phyloP scores from a whole-genome alignment of 2,113 vertebrate genomes.

The Pavo muticus region DNA sequence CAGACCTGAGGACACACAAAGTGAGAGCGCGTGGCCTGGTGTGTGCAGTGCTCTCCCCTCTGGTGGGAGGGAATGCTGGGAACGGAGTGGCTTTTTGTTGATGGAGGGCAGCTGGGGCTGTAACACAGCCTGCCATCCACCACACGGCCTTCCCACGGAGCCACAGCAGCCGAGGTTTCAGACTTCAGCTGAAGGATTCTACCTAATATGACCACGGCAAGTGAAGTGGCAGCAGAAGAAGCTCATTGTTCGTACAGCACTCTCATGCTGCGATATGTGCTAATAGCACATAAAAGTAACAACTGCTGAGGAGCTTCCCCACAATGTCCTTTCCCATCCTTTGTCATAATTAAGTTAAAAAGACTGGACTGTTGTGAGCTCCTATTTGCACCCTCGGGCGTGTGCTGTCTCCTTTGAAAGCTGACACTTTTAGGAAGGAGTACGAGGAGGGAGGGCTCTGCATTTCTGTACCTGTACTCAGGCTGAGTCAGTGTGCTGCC shows the following conservation, averaged over 20 bases:
- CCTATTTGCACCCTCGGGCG: background rate
- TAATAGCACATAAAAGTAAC: constrained; percentile 8
- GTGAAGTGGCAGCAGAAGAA: background rate
- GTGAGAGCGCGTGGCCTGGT: background rate
- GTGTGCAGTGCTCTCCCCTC: background rate
- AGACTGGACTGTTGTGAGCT: background rate
- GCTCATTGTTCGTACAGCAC: background rate
- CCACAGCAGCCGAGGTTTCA: background rate
- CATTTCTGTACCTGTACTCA: background rate
- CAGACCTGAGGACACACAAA: background rate
- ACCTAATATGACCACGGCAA: background rate
- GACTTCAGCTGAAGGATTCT: background rate
- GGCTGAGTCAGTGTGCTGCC: background rate
- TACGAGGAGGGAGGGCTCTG: background rate
- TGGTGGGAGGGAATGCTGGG: background rate
- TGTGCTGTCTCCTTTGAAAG: constrained; percentile 5
- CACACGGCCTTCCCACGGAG: background rate
- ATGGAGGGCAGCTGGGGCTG: background rate
- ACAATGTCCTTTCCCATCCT: constrained; percentile 17
- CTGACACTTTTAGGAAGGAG: background rate
- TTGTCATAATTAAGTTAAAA: constrained; percentile 38
- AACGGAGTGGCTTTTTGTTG: background rate
- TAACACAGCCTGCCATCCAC: background rate
- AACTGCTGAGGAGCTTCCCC: constrained; percentile 32
- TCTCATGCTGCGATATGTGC: constrained; percentile 18